Evolutionary conservation across 2,113 vertebrate species (phyloP).

Genomic region (Rhinichthys klamathensis): DNA sequence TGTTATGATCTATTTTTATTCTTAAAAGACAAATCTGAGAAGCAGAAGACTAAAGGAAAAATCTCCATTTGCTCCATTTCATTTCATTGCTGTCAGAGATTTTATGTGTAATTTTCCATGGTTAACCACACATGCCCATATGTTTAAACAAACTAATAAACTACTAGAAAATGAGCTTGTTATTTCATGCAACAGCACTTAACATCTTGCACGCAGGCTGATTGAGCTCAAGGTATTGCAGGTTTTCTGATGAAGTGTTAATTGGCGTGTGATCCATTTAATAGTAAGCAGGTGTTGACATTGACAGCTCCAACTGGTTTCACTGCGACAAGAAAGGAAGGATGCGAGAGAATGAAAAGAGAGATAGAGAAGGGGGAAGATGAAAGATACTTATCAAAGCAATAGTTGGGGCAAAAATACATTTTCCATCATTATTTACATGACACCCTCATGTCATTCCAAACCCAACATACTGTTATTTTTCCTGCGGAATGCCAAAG

Average conservation of each 20-base stretch:
- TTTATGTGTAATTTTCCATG: background rate
- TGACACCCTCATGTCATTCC: background rate
- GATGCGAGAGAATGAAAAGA: background rate
- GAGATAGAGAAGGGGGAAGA: background rate
- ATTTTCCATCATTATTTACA: background rate
- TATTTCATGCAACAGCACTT: constrained; percentile 7
- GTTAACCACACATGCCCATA: background rate
- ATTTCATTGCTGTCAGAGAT: background rate
- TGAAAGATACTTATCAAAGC: background rate
- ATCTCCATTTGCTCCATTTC: background rate
- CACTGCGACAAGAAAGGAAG: background rate
- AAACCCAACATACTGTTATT: background rate
- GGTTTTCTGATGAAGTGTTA: constrained; percentile 46
- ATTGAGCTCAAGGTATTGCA: constrained; percentile 12
- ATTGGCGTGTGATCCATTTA: constrained; percentile 52
- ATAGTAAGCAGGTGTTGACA: constrained; percentile 46
- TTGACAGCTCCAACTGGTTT: constrained; percentile 46
- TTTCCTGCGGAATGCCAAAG: background rate
- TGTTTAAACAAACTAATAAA: background rate
- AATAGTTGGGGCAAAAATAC: background rate
- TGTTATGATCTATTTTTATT: background rate
- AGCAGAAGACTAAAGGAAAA: background rate
- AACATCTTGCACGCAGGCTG: background rate
- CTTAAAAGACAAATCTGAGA: background rate
- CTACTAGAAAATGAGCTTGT: background rate